Percentiles rank a stretch among this genome's conserved stretches.
These are phyloP conservation scores for Apis cerana DNA, from an alignment of 1,140 invertebrate genomes.

Conservation along the genomic window DNA sequence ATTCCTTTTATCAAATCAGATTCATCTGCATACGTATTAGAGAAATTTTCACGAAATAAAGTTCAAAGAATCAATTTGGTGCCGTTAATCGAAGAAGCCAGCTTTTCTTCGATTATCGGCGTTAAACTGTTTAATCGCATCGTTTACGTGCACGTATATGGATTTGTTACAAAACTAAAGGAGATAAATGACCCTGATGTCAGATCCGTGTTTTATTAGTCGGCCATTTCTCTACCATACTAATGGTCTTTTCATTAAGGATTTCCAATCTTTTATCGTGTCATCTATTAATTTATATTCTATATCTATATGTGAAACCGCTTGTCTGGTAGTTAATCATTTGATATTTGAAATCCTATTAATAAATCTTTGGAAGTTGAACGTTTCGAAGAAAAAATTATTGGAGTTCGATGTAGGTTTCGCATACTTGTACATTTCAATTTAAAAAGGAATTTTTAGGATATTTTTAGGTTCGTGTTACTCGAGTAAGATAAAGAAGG, in stretches of 20 bases:
- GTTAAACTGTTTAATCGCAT: slow-evolving; percentile 4
- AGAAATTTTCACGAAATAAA: neutral
- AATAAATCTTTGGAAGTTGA: slow-evolving; percentile 2
- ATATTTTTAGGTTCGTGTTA: neutral
- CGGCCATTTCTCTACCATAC: slow-evolving; percentile 5
- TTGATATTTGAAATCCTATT: slow-evolving; percentile 7
- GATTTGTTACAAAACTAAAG: slow-evolving; percentile 7
- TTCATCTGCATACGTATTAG: neutral
- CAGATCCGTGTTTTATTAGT: slow-evolving; percentile 40
- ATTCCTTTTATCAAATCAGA: neutral
- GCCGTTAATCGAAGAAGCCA: neutral
- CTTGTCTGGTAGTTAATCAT: slow-evolving; percentile 19
- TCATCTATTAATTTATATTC: slow-evolving; percentile 35
- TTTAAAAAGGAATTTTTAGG: neutral
- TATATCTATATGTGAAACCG: slow-evolving; percentile 5
- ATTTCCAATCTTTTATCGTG: slow-evolving; percentile 24
- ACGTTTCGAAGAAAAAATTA: slow-evolving; percentile 21
- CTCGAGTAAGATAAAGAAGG: too few species aligned
- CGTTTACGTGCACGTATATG: neutral
- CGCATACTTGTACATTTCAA: neutral
- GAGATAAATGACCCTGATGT: slow-evolving; percentile 28
- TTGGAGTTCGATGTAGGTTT: slow-evolving; percentile 8
- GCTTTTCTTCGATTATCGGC: neutral
- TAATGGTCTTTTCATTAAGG: slow-evolving; percentile 49
- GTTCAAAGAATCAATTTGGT: neutral